phyloP scores from a whole-genome alignment of 2,113 vertebrate species.

The Trochalopteron elliotii region DNA sequence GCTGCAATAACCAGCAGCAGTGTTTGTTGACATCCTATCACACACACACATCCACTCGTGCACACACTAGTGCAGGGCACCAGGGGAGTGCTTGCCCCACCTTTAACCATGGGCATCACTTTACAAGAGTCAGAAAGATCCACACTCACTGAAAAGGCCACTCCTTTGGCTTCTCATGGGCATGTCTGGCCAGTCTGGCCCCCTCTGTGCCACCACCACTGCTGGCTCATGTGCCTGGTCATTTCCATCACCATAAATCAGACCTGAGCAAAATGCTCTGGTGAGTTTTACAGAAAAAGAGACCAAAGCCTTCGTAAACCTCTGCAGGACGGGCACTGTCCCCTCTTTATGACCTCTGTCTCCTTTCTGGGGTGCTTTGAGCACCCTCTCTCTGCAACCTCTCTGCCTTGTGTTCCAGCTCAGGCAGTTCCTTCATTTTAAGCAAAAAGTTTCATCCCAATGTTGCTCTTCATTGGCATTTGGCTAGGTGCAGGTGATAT shows the following conservation, averaged over 20 bases:
- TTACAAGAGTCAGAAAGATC: accelerated
- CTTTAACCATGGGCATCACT: background rate
- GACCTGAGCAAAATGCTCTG: background rate
- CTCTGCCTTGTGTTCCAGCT: background rate
- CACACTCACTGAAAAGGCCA: background rate
- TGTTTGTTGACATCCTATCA: background rate
- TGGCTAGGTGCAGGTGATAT: background rate
- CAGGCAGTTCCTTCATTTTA: background rate
- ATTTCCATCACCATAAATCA: background rate
- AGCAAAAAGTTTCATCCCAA: background rate
- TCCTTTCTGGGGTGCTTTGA: background rate
- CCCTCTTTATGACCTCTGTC: accelerated
- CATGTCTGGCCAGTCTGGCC: background rate
- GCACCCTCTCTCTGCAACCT: background rate
- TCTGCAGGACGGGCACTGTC: background rate
- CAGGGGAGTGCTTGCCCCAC: too few species aligned
- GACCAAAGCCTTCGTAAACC: accelerated
- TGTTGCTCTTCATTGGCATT: background rate
- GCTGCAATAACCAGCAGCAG: accelerated
- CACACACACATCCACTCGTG: accelerated
- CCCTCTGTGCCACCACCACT: background rate
- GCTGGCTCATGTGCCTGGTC: background rate
- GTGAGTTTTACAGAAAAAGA: background rate
- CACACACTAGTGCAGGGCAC: background rate
- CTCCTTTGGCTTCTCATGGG: background rate